Evolutionary conservation across 2,888 invertebrate species (phyloP).

Genomic region (Marasmarcha lunaedactyla): DNA sequence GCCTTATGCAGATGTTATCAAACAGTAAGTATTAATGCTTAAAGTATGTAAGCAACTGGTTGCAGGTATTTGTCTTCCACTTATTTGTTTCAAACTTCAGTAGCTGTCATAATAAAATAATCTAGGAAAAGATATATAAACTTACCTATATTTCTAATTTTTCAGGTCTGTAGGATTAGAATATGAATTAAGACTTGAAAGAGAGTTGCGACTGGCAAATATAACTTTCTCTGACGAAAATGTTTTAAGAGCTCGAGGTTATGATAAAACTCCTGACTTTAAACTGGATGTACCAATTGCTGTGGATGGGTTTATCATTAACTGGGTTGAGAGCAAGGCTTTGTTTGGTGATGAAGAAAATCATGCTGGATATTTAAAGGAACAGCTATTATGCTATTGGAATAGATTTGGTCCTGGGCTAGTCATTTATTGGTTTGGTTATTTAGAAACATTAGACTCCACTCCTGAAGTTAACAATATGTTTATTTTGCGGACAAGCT

Average conservation of each 20-base stretch:
- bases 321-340: constrained; percentile 98
- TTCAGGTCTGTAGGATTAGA: constrained; percentile 84
- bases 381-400: constrained; percentile 91
- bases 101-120: too few species aligned
- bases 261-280: constrained; percentile 95
- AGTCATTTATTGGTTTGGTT: constrained; percentile 97
- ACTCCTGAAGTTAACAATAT: constrained; percentile 76
- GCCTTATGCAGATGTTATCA: constrained; percentile 81
- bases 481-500: constrained; percentile 65
- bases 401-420: constrained; percentile 95
- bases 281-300: constrained; percentile 91
- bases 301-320: constrained; percentile 85
- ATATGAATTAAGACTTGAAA: constrained; percentile 82
- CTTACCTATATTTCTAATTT: constrained; percentile 12
- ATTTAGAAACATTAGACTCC: constrained; percentile 75
- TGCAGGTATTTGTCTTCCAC: background rate
- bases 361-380: constrained; percentile 84
- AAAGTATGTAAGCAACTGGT: too few species aligned
- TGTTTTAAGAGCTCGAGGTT: constrained; percentile 83
- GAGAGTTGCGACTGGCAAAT: constrained; percentile 63
- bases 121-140: too few species aligned
- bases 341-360: constrained; percentile 89
- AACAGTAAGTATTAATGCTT: constrained; percentile 71
- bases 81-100: background rate
- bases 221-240: constrained; percentile 78